A percentile compares a stretch with the other conserved stretches of the same genome.
These are phyloP conservation scores for Noctua janthe DNA, from an alignment of 2,888 invertebrate genomes.

Conservation along the genomic window DNA sequence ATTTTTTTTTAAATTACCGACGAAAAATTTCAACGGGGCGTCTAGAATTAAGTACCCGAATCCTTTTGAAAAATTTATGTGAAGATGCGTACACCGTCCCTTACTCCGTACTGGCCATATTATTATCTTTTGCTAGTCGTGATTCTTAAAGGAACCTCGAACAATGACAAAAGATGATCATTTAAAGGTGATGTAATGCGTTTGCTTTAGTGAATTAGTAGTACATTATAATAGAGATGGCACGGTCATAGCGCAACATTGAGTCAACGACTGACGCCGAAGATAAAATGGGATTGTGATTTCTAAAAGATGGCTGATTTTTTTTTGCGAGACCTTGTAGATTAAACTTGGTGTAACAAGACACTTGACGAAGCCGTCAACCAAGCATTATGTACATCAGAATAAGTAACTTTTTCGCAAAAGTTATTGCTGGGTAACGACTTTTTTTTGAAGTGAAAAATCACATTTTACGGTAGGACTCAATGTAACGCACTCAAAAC, in stretches of 20 bases:
- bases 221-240: slow-evolving; percentile 17
- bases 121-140: not conserved
- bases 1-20: not conserved
- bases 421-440: too few relatives aligned
- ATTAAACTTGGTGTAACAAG: too few relatives aligned
- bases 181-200: slow-evolving; percentile 40
- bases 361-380: too few relatives aligned
- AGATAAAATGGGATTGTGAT: not conserved
- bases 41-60: not conserved
- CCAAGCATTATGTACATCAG: too few relatives aligned
- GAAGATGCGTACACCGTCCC: not conserved
- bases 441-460: too few relatives aligned
- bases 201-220: slow-evolving; percentile 16
- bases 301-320: not conserved
- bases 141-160: slow-evolving; percentile 5
- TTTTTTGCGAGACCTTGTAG: not conserved
- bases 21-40: not conserved
- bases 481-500: too few relatives aligned
- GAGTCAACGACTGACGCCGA: slow-evolving; percentile 27
- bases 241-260: slow-evolving; percentile 20
- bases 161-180: slow-evolving; percentile 24
- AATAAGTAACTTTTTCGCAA: too few relatives aligned
- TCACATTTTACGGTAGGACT: too few relatives aligned
- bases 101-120: not conserved
- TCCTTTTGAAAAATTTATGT: not conserved